These are phyloP conservation scores for Streblospio benedicti DNA, from an alignment of 1,140 invertebrate genomes.

Conservation along the genomic window DNA sequence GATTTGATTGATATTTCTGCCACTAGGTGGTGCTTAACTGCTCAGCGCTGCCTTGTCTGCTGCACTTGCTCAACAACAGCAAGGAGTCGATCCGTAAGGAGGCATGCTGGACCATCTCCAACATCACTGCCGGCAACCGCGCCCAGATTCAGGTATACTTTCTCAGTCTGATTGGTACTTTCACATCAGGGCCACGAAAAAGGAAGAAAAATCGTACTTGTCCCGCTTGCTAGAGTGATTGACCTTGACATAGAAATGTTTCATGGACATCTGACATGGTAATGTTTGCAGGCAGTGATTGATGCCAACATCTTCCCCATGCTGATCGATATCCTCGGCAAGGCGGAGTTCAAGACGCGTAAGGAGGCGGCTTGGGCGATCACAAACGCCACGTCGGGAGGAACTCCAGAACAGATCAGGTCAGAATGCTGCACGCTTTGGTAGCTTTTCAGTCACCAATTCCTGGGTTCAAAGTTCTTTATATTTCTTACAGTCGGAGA, in stretches of 20 bases:
- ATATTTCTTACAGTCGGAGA: too few species aligned
- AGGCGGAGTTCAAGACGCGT: slow-evolving; percentile 90
- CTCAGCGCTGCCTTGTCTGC: slow-evolving; percentile 74
- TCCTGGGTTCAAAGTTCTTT: too few species aligned
- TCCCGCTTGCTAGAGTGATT: too few species aligned
- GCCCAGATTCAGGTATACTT: slow-evolving; percentile 72
- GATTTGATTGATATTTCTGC: too few species aligned
- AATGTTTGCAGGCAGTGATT: slow-evolving; percentile 88
- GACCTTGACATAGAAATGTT: too few species aligned
- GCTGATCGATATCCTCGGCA: slow-evolving; percentile 79
- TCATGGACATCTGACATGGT: too few species aligned
- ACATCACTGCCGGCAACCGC: slow-evolving; percentile 93
- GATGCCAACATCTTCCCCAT: slow-evolving; percentile 90
- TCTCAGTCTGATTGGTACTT: too few species aligned
- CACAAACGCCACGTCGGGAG: slow-evolving; percentile 92
- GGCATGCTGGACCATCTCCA: slow-evolving; percentile 96
- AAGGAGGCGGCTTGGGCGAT: slow-evolving; percentile 98
- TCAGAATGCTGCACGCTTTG: too few species aligned
- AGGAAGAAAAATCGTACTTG: too few species aligned
- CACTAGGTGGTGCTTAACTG: slow-evolving; percentile 62
- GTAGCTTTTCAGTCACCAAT: too few species aligned
- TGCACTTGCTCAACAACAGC: slow-evolving; percentile 61
- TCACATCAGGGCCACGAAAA: too few species aligned
- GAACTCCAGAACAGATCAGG: slow-evolving; percentile 84
- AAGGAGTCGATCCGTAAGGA: slow-evolving; percentile 89